Evolutionary conservation across 2,113 vertebrate species (phyloP), one percentile per base, ranked within the genome.

Genomic region (Grus americana): DNA sequence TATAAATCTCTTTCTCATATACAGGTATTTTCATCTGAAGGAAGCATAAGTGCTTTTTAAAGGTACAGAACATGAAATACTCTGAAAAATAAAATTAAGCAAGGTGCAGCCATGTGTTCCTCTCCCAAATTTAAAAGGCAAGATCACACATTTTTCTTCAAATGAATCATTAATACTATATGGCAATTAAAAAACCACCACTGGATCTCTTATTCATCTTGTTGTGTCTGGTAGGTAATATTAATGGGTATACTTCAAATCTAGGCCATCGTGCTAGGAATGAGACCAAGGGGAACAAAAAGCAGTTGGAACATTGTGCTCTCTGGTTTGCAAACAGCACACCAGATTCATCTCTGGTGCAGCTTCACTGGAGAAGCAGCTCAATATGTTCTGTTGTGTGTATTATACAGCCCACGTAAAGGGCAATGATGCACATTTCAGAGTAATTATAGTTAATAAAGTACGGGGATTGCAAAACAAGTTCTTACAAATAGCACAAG

Each of bases 401-500:
- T 50, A 19, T 79, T 67, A 59, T 34, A 84, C 2, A 74, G 70
- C 38, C n/a, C 38, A 84, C 0, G 1, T 44, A 80, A 95, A 91
- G 87, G 86, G 72, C 80, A 95, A 67, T 10, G 59, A 89, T 74
- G 72, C 72, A 66, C 63, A 78, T 91, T 93, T 88, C 85, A 75
- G 63, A 81, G 65, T 87, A 91, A 95, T 93, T 86, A 95, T 12
- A 44, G 65, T 68, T 91, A 95, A 95, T 88, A 86, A 88, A 92
- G 52, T n/a, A 57, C 63, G 38, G 34, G 42, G 26, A 57, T 34
- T 52, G 40, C 84, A 81, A 84, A 88, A 59, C n/a, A 84, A 81
- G 47, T 63, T 80, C 80, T 81, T 78, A 67, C 30, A 94, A 92
- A 86, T 58, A 95, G 83, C 65, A 58, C 17, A 67, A 59, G 38